Conservation (phyloP, 1,140 invertebrate species). For the Wasmannia auropunctata region DNA sequence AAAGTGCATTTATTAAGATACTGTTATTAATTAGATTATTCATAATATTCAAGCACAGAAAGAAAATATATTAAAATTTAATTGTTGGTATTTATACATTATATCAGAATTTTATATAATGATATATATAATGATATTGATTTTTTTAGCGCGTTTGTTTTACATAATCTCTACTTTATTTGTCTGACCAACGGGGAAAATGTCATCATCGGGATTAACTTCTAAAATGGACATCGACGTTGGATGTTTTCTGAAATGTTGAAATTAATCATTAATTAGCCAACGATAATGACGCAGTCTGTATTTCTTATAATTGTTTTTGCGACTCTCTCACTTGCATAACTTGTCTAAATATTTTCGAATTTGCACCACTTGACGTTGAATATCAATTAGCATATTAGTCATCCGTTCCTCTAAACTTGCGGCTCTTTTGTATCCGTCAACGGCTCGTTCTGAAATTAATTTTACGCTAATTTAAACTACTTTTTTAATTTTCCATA, state of each 20-base stretch:
- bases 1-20: neutral
- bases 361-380: conserved; percentile 55
- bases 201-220: neutral
- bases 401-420: conserved; percentile 4
- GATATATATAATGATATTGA: neutral
- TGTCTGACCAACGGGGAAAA: neutral
- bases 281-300: neutral
- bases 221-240: neutral
- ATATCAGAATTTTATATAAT: neutral
- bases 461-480: neutral
- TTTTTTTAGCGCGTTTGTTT: neutral
- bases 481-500: neutral
- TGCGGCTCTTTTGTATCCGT: neutral
- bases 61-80: neutral
- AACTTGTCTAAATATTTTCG: conserved; percentile 61
- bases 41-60: neutral
- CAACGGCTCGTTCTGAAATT: conserved; percentile 3
- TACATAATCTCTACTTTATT: conserved; percentile 37
- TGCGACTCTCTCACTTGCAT: conserved; percentile 60
- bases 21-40: neutral
- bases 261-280: neutral
- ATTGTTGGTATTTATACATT: neutral
- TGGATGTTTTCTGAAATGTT: conserved; percentile 59
- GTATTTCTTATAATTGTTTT: neutral
- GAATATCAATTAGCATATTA: conserved; percentile 39